Percentiles rank a stretch among this genome's conserved stretches.
phyloP scores from a whole-genome alignment of 2,113 vertebrate genomes.

The Tretioscincus oriximinensis region DNA sequence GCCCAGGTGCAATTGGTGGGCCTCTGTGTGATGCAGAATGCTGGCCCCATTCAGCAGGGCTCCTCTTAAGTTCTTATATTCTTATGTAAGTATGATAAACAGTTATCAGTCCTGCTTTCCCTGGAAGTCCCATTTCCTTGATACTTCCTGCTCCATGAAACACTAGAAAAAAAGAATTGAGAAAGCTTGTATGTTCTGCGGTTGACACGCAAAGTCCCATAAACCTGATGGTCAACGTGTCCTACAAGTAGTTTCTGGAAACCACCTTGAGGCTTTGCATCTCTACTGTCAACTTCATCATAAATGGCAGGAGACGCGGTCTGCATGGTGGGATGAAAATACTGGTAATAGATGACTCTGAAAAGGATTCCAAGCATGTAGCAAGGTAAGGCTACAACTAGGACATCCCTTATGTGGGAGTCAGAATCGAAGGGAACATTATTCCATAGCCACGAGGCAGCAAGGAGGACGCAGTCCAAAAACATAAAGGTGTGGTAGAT shows the following conservation, averaged over 20 bases:
- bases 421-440: constrained; percentile 49
- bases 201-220: constrained; percentile 30
- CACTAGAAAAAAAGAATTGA: constrained; percentile 28
- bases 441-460: constrained; percentile 72
- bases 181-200: constrained; percentile 52
- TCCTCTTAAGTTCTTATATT: too few species aligned
- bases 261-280: fast-evolving
- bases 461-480: constrained; percentile 77
- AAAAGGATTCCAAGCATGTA: constrained; percentile 80
- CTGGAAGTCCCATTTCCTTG: constrained; percentile 7
- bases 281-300: constrained; percentile 23
- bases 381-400: constrained; percentile 56
- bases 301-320: fast-evolving
- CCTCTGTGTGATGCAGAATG: too few species aligned
- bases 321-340: constrained; percentile 77
- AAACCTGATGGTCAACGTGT: constrained; percentile 50
- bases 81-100: too few species aligned
- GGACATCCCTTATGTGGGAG: constrained; percentile 33
- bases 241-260: fast-evolving
- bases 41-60: too few species aligned
- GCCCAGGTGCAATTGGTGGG: too few species aligned
- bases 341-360: constrained; percentile 82
- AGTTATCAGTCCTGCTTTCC: fast-evolving
- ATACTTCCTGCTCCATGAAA: fast-evolving
- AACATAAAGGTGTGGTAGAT: constrained; percentile 85